Percentiles rank a stretch among this genome's conserved stretches.
Conservation (phyloP, 2,888 invertebrate species). For the Dolichopus griseipennis region DNA sequence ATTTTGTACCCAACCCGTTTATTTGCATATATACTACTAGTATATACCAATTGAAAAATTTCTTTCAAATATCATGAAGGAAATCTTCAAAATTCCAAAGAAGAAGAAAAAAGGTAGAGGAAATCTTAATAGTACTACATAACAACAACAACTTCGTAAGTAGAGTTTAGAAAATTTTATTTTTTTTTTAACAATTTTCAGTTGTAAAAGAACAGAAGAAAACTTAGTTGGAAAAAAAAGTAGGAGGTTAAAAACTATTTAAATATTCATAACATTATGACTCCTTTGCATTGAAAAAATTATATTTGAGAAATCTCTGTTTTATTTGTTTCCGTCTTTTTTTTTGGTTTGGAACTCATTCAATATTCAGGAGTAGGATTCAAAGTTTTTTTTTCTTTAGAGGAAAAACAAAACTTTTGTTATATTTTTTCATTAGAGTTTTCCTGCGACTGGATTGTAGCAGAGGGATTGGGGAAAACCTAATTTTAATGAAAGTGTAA, state of each 20-base stretch:
- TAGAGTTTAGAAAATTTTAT: too few species aligned
- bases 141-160: too few species aligned
- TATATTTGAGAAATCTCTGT: not conserved
- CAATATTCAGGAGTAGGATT: not conserved
- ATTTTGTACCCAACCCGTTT: too few species aligned
- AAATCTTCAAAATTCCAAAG: too few species aligned
- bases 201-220: not conserved
- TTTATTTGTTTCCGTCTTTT: not conserved
- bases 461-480: too few species aligned
- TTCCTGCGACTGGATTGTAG: not conserved
- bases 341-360: not conserved
- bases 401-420: not conserved
- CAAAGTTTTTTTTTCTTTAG: not conserved
- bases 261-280: not conserved
- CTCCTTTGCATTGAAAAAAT: not conserved
- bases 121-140: too few species aligned
- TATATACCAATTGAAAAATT: too few species aligned
- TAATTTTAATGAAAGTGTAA: too few species aligned
- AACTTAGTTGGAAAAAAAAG: not conserved
- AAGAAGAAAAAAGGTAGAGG: too few species aligned
- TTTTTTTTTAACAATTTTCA: too few species aligned
- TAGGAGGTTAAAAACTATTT: slow-evolving; percentile 2
- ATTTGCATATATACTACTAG: too few species aligned
- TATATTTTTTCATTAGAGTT: not conserved
- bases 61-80: too few species aligned